Evolutionary conservation across 2,113 vertebrate genomes (phyloP), one percentile per base, ranked within the genome.

Genomic region (Alouatta palliata): DNA sequence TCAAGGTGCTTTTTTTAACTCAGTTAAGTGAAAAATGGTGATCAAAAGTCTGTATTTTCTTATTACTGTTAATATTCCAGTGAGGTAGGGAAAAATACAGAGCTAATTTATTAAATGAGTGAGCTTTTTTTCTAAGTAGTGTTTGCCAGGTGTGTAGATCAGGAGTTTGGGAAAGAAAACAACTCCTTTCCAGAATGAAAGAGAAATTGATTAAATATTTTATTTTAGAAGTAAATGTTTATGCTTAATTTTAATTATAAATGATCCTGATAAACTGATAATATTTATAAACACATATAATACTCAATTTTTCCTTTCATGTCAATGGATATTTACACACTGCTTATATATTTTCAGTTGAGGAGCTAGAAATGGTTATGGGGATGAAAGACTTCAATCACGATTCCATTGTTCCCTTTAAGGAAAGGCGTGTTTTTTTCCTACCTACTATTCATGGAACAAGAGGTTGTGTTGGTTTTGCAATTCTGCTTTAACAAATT

Each of bases 181-280:
- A 35, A 8, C 21, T 80, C 1, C 12, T 81, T 87, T 86, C 9
- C 14, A 82, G 40, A 95, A 90, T 92, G 25, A 92, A 73, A 92
- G 32, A 92, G 58, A 64, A 32, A 58, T 73, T 82, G 17, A 80
- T 45, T 87, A 19, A 71, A 30, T 3, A 43, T 84, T 71, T 96
- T 49, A 82, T 43, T 77, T 68, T 32, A 61, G 93, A 90, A 73
- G 7, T 66, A 87, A 49, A 88, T 86, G 5, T 90, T 80, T 71
- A 23, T 84, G 13, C n/a, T 75, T 66, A 77, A 35, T 64, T 91
- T 61, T 37, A 83, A 58, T 84, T 96, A 95, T 52, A 87, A 86
- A 45, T 68, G 21, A 88, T 66, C 3, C 11, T n/a, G 8, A 81
- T 87, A 83, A 75, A 73, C 25, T 88, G 25, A 84, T 45, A 75